Base-by-base conservation (phyloP, 92 coral and sea anemone species). In the Meandrina meandrites region DNA sequence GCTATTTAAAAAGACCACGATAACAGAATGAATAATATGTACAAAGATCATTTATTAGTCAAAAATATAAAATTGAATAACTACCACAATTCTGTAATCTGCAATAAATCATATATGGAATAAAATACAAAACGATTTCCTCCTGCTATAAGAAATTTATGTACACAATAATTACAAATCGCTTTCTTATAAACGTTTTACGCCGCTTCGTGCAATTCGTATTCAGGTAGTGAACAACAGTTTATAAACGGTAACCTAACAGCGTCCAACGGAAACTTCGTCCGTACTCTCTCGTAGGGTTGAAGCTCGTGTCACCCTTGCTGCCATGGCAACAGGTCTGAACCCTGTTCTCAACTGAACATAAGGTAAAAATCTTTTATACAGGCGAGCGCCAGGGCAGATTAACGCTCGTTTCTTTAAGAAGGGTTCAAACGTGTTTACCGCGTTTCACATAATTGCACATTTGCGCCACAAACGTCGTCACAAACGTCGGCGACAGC, bases 41-140 rank as follows among this genome's bases (percentile, higher is more conserved):
- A 72, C 76, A 69, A 69, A 74, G 24, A 68, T 73, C 62, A 74
- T 53, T 84, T 84, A 48, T 30, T 74, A 8, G n/a, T 16, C 81
- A 54, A 57, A 53, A 24, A 36, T 81, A 42, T 35, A 74, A 84
- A 84, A 73, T 84, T 73, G 24, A 40, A 75, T n/a, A 60, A 42
- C 67, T 84, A 74, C 3, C 72, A 57, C 40, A 37, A 54, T 54
- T 13, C 35, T 37, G 30, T 28, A 72, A 84, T 84, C 74, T 32
- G 42, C 19, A 84, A 54, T 31, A 31, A 30, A 67, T 83, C 53
- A 8, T 9, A 56, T 8, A 56, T 22, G 56, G 70, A 40, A 37
- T 32, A 84, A 84, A 84, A 73, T 36, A 51, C 28, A 18, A 35
- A 32, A 19, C 27, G 7, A 5, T 51, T 8, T n/a, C 51, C 4